Conservation (phyloP, 2,888 invertebrate species). For the Rhingia campestris region DNA sequence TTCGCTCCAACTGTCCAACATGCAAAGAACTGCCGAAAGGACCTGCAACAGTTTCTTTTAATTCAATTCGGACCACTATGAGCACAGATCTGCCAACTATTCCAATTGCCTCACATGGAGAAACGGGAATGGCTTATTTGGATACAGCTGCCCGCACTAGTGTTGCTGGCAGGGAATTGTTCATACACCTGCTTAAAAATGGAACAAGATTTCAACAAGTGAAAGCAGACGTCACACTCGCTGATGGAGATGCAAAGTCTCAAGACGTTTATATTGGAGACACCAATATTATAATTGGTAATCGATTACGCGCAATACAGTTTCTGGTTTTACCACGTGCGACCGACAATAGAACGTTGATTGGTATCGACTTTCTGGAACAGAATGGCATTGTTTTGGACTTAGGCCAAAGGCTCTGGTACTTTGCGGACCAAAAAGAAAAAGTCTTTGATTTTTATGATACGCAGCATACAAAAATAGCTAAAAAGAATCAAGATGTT, state of each 20-base stretch:
- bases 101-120: slow-evolving; percentile 25
- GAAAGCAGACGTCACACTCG: slow-evolving; percentile 11
- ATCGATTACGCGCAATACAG: slow-evolving; percentile 20
- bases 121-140: slow-evolving; percentile 38
- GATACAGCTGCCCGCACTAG: slow-evolving; percentile 48
- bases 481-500: neutral
- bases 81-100: slow-evolving; percentile 30
- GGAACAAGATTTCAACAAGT: slow-evolving; percentile 11
- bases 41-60: slow-evolving; percentile 29
- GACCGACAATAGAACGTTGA: slow-evolving; percentile 32
- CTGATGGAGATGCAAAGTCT: slow-evolving; percentile 3
- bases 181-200: slow-evolving; percentile 6
- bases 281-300: slow-evolving; percentile 31
- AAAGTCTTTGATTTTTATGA: slow-evolving; percentile 19
- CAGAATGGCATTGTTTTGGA: slow-evolving; percentile 20
- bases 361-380: slow-evolving; percentile 47
- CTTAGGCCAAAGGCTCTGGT: slow-evolving; percentile 19
- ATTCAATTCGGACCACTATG: slow-evolving; percentile 19
- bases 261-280: slow-evolving; percentile 5
- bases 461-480: neutral
- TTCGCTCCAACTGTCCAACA: no score
- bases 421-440: slow-evolving; percentile 11
- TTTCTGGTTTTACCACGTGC: slow-evolving; percentile 25
- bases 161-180: slow-evolving; percentile 36
- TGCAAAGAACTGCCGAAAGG: slow-evolving; percentile 22